These are phyloP conservation scores for Myopa tessellatipennis DNA, from an alignment of 2,888 invertebrate species.

Conservation along the genomic window DNA sequence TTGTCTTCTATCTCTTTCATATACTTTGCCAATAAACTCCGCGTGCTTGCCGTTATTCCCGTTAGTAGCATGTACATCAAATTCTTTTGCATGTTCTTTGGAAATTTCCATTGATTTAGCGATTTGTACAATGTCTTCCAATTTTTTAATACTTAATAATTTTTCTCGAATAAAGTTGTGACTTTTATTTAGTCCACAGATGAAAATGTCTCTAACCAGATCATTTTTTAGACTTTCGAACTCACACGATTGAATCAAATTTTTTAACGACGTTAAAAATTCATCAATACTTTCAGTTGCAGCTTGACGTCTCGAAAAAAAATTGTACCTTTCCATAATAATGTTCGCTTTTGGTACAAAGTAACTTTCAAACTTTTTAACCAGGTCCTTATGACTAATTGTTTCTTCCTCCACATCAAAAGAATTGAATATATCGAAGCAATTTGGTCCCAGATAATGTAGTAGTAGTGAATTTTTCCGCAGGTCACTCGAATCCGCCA, in stretches of 20 bases:
- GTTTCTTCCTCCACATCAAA: conserved; percentile 6
- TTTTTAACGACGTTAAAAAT: no score
- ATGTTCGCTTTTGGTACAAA: conserved; percentile 3
- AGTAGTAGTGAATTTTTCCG: not conserved
- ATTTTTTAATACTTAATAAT: conserved; percentile 2
- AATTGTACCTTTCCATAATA: conserved; percentile 6
- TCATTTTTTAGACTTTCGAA: not conserved
- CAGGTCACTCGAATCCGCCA: not conserved
- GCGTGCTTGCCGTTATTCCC: no score
- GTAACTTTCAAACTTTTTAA: conserved; percentile 6
- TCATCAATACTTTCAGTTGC: no score
- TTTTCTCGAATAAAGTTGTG: conserved; percentile 6
- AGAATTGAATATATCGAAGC: conserved; percentile 6
- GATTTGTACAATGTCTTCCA: not conserved
- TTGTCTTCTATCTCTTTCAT: not conserved
- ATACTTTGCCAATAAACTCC: no score
- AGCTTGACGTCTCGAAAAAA: not conserved
- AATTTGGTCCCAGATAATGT: conserved; percentile 1
- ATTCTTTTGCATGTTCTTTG: no score
- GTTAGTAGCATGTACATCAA: no score
- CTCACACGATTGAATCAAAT: no score
- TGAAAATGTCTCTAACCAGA: conserved; percentile 4
- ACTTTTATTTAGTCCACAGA: conserved; percentile 1
- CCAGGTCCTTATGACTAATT: conserved; percentile 6
- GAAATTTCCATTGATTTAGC: no score